Evolutionary conservation across 2,113 vertebrate genomes (phyloP), one percentile per base, ranked within the genome.

Genomic region (Progne subis): DNA sequence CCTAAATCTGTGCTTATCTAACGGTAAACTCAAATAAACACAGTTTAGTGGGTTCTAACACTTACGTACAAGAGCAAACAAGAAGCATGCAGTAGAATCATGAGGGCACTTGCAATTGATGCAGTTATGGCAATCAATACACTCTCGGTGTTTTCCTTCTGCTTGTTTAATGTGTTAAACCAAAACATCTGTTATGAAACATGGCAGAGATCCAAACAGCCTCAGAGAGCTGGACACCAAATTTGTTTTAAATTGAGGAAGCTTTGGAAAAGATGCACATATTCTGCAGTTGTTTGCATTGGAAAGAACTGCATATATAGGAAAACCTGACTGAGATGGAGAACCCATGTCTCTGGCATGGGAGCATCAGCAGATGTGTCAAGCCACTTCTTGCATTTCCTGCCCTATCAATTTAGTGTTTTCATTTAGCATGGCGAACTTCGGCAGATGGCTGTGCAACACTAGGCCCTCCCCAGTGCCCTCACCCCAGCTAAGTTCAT

Each of bases 171-270:
- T 2, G 5, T 18, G 15, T 53, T 86, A 88, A 93, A 82, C 7
- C 17, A 59, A 82, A 80, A 55, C 46, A 70, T 37, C 52, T 61
- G 25, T 70, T 95, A 90, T 4, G 31, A 94, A 95, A 94, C 41
- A 44, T 41, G 75, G 78, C 86, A 87, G 69, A 93, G 46, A 80
- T 31, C 41, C 65, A 91, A 80, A 74, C 32, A 64, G 29, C 47
- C 72, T 63, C n/a, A 82, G 69, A 75, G 32, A 78, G 63, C 3
- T 32, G 65, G 77, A 86, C 43, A 67, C 9, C n/a, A 74, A 77
- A 49, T 68, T 61, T 44, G 32, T 80, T 83, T 71, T 63, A 49
- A 86, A 19, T 3, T 8, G 29, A 67, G 69, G 14, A 77, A 93
- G 53, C 15, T 70, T 67, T 81, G 64, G 44, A 65, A 55, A 47